phyloP scores from a whole-genome alignment of 2,797 vertebrate genomes.

The Enteromius radiatus region DNA sequence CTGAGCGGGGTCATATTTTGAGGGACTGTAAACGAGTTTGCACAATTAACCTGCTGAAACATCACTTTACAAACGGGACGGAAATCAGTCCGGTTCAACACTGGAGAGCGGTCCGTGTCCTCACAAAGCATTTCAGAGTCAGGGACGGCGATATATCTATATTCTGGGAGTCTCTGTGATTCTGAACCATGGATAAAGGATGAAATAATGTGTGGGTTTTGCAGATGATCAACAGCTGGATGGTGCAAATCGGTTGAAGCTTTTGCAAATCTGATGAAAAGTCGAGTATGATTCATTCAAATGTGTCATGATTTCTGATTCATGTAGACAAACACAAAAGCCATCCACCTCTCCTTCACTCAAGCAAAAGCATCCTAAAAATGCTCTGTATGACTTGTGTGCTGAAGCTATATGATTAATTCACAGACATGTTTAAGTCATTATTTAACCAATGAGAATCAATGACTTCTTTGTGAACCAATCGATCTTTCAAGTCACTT shows the following conservation, averaged over 20 bases:
- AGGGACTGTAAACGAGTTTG: not conserved
- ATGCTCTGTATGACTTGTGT: not conserved
- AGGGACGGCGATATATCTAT: not conserved
- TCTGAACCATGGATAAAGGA: not conserved
- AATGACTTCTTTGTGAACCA: not conserved
- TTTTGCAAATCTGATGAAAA: not conserved
- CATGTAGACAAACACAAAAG: not conserved
- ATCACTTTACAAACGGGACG: conserved; percentile 2
- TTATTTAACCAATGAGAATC: not conserved
- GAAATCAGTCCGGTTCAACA: not conserved
- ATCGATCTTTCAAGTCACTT: not conserved
- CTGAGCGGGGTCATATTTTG: not conserved
- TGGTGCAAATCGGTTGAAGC: not conserved
- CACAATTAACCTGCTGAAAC: conserved; percentile 23
- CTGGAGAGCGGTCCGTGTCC: no score
- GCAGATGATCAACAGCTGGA: not conserved
- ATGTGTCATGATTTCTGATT: not conserved
- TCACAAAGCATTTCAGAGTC: not conserved
- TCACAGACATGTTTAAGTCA: no score
- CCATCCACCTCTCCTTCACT: not conserved
- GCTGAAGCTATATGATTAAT: not conserved
- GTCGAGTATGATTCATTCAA: not conserved
- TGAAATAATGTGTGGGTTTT: not conserved
- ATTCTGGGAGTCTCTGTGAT: not conserved
- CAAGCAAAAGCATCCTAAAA: not conserved